A percentile compares a stretch with the other conserved stretches of the same genome.
Conservation (phyloP, 2,113 vertebrate genomes). For the Perognathus longimembris region DNA sequence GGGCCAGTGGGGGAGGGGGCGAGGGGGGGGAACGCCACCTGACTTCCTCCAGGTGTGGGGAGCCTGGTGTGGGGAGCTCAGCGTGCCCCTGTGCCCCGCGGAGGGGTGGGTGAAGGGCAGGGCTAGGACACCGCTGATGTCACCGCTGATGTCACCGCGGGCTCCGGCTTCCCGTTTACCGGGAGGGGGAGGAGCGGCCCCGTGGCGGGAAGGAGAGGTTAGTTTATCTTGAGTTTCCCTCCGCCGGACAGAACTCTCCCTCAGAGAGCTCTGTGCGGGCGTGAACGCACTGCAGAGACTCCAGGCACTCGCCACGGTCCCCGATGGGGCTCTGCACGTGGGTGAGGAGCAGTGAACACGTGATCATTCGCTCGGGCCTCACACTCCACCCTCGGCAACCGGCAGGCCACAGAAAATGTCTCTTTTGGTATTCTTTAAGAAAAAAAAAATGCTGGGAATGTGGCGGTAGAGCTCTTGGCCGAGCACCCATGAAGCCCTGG, state of each 20-base stretch:
- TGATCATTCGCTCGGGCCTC: neutral
- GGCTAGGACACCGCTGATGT: no score
- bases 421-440: neutral
- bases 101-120: no score
- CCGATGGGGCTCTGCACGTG: fast-evolving
- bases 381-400: neutral
- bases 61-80: no score
- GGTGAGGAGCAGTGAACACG: neutral
- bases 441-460: no score
- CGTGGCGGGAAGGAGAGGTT: neutral
- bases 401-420: neutral
- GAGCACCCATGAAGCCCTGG: neutral
- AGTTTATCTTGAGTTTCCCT: neutral
- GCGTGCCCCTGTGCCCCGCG: no score
- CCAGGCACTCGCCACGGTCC: neutral
- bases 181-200: neutral
- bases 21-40: neutral
- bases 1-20: neutral
- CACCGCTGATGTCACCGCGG: no score
- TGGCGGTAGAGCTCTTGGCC: no score
- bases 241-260: neutral
- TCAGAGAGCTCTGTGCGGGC: neutral
- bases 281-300: neutral
- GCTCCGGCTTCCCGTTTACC: no score
- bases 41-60: no score